Base-by-base conservation (phyloP, 1,140 invertebrate genomes). In the Pemphigus obesinymphae region DNA sequence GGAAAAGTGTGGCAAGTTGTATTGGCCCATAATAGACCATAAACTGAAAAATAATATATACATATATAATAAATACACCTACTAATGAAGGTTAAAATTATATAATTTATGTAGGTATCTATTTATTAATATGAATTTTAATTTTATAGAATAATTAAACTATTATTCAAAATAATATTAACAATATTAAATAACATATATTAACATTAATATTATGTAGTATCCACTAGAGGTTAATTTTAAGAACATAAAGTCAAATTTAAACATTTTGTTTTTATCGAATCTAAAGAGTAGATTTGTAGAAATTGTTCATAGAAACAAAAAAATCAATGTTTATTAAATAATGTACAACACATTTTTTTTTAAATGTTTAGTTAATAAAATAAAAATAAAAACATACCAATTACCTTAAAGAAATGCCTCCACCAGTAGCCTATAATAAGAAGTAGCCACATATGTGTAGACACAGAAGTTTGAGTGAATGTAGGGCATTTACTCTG, bases 401-500 rank as follows among this genome's bases (percentile, higher is more conserved):
- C 26, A 73, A 50, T 73, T 73, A 73, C 70, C 70, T 73, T 73
- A 3, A 73, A n/a, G 31, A 72, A 50, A 73, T 73, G 70, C 43
- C 45, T 73, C 26, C 70, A 73, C 31, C 70, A 73, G 43, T 73
- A 73, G 70, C 70, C 70, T 50, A 50, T n/a, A 50, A 31, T 50
- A 73, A 73, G 55, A 58, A 58, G 70, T 73, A 50, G 70, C 70
- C 43, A 50, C n/a, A 73, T 34, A 73, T 73, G 26, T 50, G 43
- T 20, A 15, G n/a, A 31, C 70, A 50, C 70, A 73, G 40, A 72
- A 72, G 45, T 48, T 50, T 73, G 70, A 73, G 43, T 7, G 70
- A 73, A 31, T 73, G 70, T 73, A 73, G 29, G 70, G 70, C 70
- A 45, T 70, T 70, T 70, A 48, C 70, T 73, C 70, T 73, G 45